Base-by-base conservation (phyloP, 2,797 vertebrate genomes). In the Staurois parvus region DNA sequence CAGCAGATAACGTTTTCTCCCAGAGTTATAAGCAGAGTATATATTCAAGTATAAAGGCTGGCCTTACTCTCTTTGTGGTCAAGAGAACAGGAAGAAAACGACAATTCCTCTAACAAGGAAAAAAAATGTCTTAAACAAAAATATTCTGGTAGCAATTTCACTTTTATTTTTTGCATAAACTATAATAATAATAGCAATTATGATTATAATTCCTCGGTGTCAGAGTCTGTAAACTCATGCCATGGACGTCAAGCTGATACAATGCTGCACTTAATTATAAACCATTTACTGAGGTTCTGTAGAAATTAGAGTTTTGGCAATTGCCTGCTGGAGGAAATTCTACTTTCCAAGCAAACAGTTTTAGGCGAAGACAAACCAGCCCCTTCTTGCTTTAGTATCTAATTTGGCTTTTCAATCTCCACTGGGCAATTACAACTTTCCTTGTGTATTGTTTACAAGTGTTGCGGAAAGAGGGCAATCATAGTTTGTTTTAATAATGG, bases 371-470 rank as follows among this genome's bases (percentile, higher is more conserved):
- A 30, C 28, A 84, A 26, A 19, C 42, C 19, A 26, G 34, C 8
- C 68, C 48, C 37, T 26, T 67, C 34, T 40, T 6, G 68, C 64
- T 66, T 64, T 66, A 66, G 12, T 62, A 17, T 62, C 32, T 17
- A 26, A 2, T 4, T 32, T 32, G 75, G 26, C 19, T 32, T 75
- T 42, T 7, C 9, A 45, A 48, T 70, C 48, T 19, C 67, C 0
- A 28, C 34, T 66, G 32, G 29, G 28, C 70, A 70, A 84, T 84
- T 77, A 64, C n/a, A 9, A 84, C 17, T 45, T 66, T 66, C 69
- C 56, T 59, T 3, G 21, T 40, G 64, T 45, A 67, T 37, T 45
- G 76, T 40, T 17, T 56, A 56, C 48, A 79, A 67, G 21, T 42
- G 68, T 8, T 73, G n/a, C 15, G 30, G 19, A 74, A n/a, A 74